These are phyloP conservation scores for Centropus bengalensis DNA, from an alignment of 2,113 vertebrate species.

Conservation along the genomic window DNA sequence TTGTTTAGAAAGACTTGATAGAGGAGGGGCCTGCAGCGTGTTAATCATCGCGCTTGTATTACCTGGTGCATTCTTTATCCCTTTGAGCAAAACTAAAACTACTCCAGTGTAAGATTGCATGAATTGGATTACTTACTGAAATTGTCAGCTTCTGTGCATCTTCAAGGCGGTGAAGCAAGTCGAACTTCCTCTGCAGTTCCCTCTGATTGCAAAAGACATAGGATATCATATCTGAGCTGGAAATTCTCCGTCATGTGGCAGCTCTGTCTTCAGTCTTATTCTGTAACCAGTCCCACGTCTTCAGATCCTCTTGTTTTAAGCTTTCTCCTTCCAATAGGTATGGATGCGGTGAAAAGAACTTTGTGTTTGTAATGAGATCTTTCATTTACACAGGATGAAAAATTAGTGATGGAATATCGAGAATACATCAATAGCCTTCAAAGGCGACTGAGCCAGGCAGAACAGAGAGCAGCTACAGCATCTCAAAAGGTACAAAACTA, in stretches of 20 bases:
- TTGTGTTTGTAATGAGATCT: conserved; percentile 30
- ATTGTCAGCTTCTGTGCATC: background rate
- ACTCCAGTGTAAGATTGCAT: background rate
- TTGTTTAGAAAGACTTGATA: background rate
- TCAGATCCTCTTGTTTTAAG: background rate
- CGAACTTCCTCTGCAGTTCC: background rate
- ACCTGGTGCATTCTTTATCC: background rate
- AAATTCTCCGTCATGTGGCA: background rate
- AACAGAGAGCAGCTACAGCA: conserved; percentile 84
- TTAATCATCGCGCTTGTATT: background rate
- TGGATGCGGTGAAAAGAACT: background rate
- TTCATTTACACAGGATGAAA: conserved; percentile 82
- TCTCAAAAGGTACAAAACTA: conserved; percentile 84
- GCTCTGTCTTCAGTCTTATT: background rate
- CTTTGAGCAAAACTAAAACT: background rate
- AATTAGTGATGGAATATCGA: conserved; percentile 81
- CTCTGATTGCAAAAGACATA: background rate
- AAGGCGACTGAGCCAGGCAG: conserved; percentile 84
- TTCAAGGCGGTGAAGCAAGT: background rate
- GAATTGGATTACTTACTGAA: background rate
- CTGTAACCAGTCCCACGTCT: background rate
- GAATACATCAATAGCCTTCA: conserved; percentile 88
- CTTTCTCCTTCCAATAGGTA: background rate
- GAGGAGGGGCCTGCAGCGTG: background rate
- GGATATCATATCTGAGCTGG: background rate